Conservation (phyloP, 2,888 invertebrate genomes). For the Acleris emargana region DNA sequence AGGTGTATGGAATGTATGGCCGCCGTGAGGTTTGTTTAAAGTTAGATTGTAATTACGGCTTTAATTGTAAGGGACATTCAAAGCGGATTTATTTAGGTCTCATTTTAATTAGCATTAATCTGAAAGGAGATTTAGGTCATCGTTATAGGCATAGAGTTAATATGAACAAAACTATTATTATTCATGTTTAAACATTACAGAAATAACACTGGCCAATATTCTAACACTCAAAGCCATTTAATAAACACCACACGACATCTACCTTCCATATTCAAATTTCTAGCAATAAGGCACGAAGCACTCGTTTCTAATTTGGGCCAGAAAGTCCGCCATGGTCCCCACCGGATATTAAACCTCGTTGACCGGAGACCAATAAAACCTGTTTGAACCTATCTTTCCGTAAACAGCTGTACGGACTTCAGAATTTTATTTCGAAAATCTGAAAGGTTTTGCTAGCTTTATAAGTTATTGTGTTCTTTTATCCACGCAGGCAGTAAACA, state of each 20-base stretch:
- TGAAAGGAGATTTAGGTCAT: no score
- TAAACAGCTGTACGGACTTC: not conserved
- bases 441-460: no score
- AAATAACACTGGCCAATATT: no score
- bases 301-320: constrained; percentile 1
- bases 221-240: constrained; percentile 1
- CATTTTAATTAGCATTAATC: constrained; percentile 1
- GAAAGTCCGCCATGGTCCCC: not conserved
- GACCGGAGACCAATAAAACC: constrained; percentile 21
- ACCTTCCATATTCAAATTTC: not conserved
- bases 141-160: no score
- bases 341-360: constrained; percentile 32
- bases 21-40: constrained; percentile 18
- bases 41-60: constrained; percentile 28
- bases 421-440: not conserved
- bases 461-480: no score
- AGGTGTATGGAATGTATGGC: constrained; percentile 6
- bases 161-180: no score
- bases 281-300: not conserved
- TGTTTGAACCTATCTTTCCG: constrained; percentile 1
- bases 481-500: no score
- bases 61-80: constrained; percentile 11
- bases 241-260: not conserved
- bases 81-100: not conserved
- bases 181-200: no score